A percentile compares a stretch with the other conserved stretches of the same genome.
Conservation (phyloP, 2,797 vertebrate genomes). For the Benthosema pterotum region DNA sequence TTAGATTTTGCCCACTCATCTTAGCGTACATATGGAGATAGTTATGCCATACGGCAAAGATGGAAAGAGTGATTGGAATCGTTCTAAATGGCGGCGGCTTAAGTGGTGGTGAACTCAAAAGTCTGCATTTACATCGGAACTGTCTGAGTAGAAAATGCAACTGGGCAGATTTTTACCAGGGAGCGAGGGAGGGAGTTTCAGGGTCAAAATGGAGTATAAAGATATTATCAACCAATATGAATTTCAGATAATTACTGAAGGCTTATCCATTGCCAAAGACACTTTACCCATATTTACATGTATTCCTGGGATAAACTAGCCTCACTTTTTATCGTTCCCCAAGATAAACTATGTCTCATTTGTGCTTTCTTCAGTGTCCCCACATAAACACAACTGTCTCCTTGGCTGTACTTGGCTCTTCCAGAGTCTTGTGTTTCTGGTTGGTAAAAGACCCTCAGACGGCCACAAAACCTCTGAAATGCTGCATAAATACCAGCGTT, state of each 20-base stretch:
- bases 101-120: neutral
- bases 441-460: slow-evolving; percentile 23
- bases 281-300: neutral
- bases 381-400: slow-evolving; percentile 25
- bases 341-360: slow-evolving; percentile 8
- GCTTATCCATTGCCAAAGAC: neutral
- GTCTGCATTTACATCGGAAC: slow-evolving; percentile 8
- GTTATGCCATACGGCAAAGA: slow-evolving; percentile 9
- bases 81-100: slow-evolving; percentile 10
- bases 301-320: slow-evolving; percentile 3
- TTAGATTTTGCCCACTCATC: neutral
- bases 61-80: slow-evolving; percentile 14
- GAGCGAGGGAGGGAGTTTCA: neutral
- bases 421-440: slow-evolving; percentile 20
- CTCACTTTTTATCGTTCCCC: neutral
- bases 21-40: slow-evolving; percentile 7
- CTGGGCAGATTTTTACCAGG: neutral
- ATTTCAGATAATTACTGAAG: slow-evolving; percentile 8
- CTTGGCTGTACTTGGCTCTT: slow-evolving; percentile 24
- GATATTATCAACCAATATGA: slow-evolving; percentile 3
- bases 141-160: neutral
- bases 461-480: slow-evolving; percentile 21
- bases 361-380: slow-evolving; percentile 22
- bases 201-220: neutral
- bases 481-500: slow-evolving; percentile 14